Evolutionary conservation across 1,140 invertebrate genomes (phyloP).

Genomic region (Stenopsyche tienmushanensis): DNA sequence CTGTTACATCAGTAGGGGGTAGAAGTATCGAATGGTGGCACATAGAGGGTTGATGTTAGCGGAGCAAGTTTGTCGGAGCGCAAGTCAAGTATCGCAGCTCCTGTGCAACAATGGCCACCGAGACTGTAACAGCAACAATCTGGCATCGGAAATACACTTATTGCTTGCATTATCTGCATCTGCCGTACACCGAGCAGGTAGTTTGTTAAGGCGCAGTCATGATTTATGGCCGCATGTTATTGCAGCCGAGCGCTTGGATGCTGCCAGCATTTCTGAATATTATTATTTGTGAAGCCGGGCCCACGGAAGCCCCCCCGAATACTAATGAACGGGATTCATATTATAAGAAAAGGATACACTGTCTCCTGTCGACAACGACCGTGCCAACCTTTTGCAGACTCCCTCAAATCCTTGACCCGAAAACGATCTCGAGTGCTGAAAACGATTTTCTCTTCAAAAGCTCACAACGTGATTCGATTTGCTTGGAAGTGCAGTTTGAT

Average conservation of each 20-base stretch:
- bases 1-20: too few species aligned
- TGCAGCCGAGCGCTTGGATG: conserved; percentile 15
- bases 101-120: conserved; percentile 27
- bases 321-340: too few species aligned
- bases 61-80: too few species aligned
- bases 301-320: background rate
- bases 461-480: too few species aligned
- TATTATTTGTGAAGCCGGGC: conserved; percentile 17
- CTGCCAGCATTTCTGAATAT: conserved; percentile 2
- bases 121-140: conserved; percentile 23
- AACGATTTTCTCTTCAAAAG: too few species aligned
- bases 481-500: too few species aligned
- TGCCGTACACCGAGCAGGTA: conserved; percentile 19
- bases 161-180: conserved; percentile 34
- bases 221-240: conserved; percentile 29
- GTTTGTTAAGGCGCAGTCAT: conserved; percentile 15
- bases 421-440: too few species aligned
- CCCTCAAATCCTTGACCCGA: too few species aligned
- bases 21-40: too few species aligned
- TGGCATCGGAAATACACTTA: conserved; percentile 35
- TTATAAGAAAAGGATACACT: too few species aligned
- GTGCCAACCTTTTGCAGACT: too few species aligned
- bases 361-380: too few species aligned
- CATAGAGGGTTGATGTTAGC: background rate
- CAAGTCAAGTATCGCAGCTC: conserved; percentile 15